Base-by-base conservation (phyloP, 2,888 invertebrate genomes). In the Trissolcus brochymenae region DNA sequence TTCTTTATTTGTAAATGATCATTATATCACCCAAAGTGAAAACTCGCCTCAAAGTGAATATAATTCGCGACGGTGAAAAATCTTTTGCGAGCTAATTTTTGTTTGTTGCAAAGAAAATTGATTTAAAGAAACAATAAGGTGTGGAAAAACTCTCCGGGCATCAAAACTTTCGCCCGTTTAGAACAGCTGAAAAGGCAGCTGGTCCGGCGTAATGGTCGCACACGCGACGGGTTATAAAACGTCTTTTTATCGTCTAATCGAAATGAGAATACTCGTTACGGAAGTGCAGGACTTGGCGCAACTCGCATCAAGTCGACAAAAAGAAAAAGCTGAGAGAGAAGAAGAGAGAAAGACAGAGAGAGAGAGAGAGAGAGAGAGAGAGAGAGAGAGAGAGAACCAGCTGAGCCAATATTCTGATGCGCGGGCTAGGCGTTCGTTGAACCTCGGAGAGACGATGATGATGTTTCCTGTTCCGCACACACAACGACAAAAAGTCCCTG, bases 341-440 rank as follows among this genome's bases (percentile, higher is more conserved):
- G 19, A 19, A 64, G 57, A 68, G 29, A 7, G 29, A 29, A 6
- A 29, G 7, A 29, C 3, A 29, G 29, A 29, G 29, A 29, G 6
- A 29, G 19, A 19, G 19, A 19, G 2, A 2, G 78, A 81, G 82
- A 83, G 59, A 53, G 83, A 81, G n/a, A n/a, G n/a, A n/a, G 67
- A 79, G 74, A 77, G 70, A 79, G 75, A 79, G 78, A 81, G 82
- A 83, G 59, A 53, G 83, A 81, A 84, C 82, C 75, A 46, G 82
- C 80, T 81, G 82, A 83, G 84, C 81, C 82, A 83, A 86, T 86
- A 86, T 85, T 86, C 86, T 85, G 86, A 83, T 81, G 81, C 79
- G 81, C 84, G 83, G 85, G 86, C 82, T 85, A 81, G 84, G 85
- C 84, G 85, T 85, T 83, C 84, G 81, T 86, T 86, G 85, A 86